Evolutionary conservation across 2,113 vertebrate species (phyloP), one percentile per base, ranked within the genome.

Genomic region (Poeciliopsis retropinna): DNA sequence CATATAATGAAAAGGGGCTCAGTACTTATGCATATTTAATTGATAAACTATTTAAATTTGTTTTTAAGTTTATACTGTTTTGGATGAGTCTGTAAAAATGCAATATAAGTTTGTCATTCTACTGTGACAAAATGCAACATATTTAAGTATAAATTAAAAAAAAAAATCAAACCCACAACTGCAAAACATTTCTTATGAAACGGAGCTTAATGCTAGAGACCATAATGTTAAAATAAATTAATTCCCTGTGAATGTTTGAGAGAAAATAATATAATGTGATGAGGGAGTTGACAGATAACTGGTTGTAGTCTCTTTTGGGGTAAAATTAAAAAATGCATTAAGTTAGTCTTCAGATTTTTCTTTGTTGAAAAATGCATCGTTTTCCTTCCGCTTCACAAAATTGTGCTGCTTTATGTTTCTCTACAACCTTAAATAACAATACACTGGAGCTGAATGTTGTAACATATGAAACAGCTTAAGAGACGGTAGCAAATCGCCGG

Each of bases 211-310:
- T 78, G 10, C 10, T 37, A 37, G 34, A 37, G 10, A 37, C 15
- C 73, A 70, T 65, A 68, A 83, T 85, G 87, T 78, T 75, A 65
- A 60, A 82, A 89, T 71, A 85, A 88, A 84, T 85, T 70, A 83
- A 82, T 82, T 75, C 76, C 87, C 73, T 68, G 65, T 72, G 17
- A 51, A 84, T 60, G 80, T 41, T 86, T 89, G 78, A 84, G 76
- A 88, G 84, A 80, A 86, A 77, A 60, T 5, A 51, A 69, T 76
- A 78, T 78, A 71, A 70, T n/a, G 73, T 68, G 22, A 66, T 4
- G 60, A 85, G 54, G 30, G 31, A 32, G 75, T 37, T 75, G 74
- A 57, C 22, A 61, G 63, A 75, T 64, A 30, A 41, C 14, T 41
- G 39, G 13, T 37, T 37, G 34, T 9, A 14, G 10, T 41, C 14